phyloP scores from a whole-genome alignment of 2,797 vertebrate species.

The Holocentrus rufus region DNA sequence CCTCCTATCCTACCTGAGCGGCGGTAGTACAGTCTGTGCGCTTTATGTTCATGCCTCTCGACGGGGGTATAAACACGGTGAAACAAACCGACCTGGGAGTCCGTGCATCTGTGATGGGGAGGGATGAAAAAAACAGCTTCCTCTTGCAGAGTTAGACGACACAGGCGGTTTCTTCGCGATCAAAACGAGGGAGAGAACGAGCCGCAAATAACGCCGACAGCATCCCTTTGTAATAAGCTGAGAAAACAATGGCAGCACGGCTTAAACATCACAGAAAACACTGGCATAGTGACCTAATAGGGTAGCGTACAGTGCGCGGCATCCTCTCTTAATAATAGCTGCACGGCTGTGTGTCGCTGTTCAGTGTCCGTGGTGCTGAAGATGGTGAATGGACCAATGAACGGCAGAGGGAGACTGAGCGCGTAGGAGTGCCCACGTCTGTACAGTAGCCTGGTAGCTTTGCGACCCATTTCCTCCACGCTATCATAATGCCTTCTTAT shows the following conservation, averaged over 20 bases:
- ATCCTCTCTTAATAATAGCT: conserved; percentile 50
- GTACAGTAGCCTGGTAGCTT: conserved; percentile 46
- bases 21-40: conserved; percentile 28
- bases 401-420: conserved; percentile 55
- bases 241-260: conserved; percentile 1
- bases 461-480: conserved; percentile 53
- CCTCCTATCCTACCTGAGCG: conserved; percentile 49
- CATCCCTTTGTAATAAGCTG: not conserved
- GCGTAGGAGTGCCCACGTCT: conserved; percentile 68
- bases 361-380: conserved; percentile 83
- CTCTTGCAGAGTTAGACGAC: conserved; percentile 24
- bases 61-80: conserved; percentile 48
- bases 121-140: conserved; percentile 24
- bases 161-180: conserved; percentile 16
- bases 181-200: conserved; percentile 7
- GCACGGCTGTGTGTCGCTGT: conserved; percentile 77
- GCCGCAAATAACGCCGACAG: not conserved
- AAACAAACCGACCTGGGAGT: conserved; percentile 20
- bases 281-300: conserved; percentile 37
- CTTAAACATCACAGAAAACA: conserved; percentile 5
- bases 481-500: conserved; percentile 38
- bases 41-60: conserved; percentile 60
- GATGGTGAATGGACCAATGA: conserved; percentile 73
- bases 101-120: conserved; percentile 48
- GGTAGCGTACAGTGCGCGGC: conserved; percentile 33